Evolutionary conservation across 2,113 vertebrate genomes (phyloP), one percentile per base, ranked within the genome.

Genomic region (Neolamprologus kungweensis): DNA sequence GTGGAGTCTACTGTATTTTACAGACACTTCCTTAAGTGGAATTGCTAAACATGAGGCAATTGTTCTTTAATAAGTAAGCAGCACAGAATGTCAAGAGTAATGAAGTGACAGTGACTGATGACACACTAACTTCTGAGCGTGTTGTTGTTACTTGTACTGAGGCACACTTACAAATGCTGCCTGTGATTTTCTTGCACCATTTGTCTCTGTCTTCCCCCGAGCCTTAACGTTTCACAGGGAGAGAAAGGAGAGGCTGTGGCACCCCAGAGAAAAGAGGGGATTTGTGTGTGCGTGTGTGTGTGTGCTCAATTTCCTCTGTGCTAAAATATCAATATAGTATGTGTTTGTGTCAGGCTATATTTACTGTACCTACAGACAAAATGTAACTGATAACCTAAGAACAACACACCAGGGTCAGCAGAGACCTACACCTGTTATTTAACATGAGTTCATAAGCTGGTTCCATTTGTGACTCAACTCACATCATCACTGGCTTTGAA

Each of bases 341-440:
- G 4, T 17, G 68, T 51, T 78, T 53, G 63, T 33, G n/a, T 54
- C 14, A 28, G 58, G 65, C 84, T 57, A 42, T 47, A 40, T 42
- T 28, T 84, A 10, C 21, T 55, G 19, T 21, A 51, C 23, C 14
- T 55, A 50, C 31, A 42, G 45, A 55, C 42, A 35, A 60, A 82
- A 81, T 57, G 28, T 78, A 78, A 55, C 79, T 13, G 16, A 79
- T 80, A 55, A 83, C 90, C 37, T 42, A 57, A 87, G 78, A 68
- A 40, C 54, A 63, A 17, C n/a, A 82, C 82, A 55, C 23, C 37
- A 81, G 84, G 45, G 71, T 80, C 50, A 73, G 33, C n/a, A 50
- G 35, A 80, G 50, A 54, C 51, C 28, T 13, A 75, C 94, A 95
- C 86, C 90, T 92, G 87, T 79, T 90, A 78, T 33, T 65, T 58